Evolutionary conservation across 2,113 vertebrate species (phyloP), one percentile per base, ranked within the genome.

Genomic region (Edolisoma coerulescens): DNA sequence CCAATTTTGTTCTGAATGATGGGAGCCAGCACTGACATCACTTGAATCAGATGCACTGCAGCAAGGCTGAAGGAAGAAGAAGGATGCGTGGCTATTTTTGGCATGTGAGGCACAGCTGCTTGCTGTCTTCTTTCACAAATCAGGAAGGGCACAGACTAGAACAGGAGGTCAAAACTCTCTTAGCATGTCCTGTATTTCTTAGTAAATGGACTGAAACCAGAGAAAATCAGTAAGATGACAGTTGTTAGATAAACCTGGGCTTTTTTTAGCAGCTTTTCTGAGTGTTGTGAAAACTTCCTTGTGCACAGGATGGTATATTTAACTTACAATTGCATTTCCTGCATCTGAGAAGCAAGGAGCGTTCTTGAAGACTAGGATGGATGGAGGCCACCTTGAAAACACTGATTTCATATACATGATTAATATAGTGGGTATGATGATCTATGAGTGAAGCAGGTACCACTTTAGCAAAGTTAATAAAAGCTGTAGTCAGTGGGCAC

Each of bases 121-220:
- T 1, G 2, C 52, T 87, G 5, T 89, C 86, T 92, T 70, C 50
- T 67, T 47, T 89, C 68, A 41, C 71, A 92, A 86, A 64, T 65
- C 93, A 92, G 86, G 91, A 97, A 95, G 89, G 93, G 59, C 83
- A 77, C 23, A 27, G 73, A 39, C 30, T 74, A 33, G 83, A 92
- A 77, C n/a, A 49, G 12, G 80, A 92, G 91, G 95, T 92, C 73
- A 95, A 70, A 92, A 67, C 22, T 95, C 60, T 59, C 45, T 70
- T 52, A 90, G 64, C 33, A 6, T 50, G 47, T 93, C 91, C 84
- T 93, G 60, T 75, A 27, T n/a, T 26, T 82, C 87, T 71, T 60
- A 75, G 52, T 23, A 47, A 94, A 75, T 19, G 23, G 27, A 39
- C 81, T 78, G 33, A 94, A 93, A 89, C 21, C 30, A 47, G 35